Evolutionary conservation across 2,113 vertebrate genomes (phyloP).

Genomic region (Colaptes auratus): DNA sequence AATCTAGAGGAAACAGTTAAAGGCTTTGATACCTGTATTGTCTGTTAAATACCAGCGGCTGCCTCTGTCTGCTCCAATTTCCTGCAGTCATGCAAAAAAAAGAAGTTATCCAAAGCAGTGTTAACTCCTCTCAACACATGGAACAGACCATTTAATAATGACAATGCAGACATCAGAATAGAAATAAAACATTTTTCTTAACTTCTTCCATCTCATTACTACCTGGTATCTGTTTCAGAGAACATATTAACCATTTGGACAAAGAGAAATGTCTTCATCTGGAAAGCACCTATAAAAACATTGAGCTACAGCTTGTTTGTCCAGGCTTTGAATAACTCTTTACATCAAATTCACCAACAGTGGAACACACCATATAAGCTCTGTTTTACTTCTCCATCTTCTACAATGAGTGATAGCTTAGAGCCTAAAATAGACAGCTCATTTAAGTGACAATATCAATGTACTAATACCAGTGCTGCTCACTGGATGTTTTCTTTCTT

Average conservation of each 20-base stretch:
- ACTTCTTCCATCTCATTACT: not conserved
- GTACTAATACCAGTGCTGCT: not conserved
- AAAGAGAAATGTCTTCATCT: not conserved
- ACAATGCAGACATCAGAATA: not conserved
- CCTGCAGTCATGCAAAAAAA: not conserved
- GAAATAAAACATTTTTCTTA: not conserved
- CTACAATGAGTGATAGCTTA: not conserved
- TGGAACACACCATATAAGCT: rapidly evolving
- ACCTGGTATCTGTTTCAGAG: not conserved
- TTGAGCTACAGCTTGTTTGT: not conserved
- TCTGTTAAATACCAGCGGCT: not conserved
- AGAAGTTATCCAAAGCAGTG: not conserved
- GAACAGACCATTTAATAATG: not conserved
- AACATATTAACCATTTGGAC: not conserved
- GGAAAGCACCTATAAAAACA: not conserved
- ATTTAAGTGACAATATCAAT: not conserved
- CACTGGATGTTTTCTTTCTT: not conserved
- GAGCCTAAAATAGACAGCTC: not conserved
- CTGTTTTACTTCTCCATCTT: not conserved
- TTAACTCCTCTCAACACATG: not conserved
- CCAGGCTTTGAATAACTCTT: not conserved
- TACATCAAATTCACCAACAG: not conserved
- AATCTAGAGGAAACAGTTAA: not conserved
- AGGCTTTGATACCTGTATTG: not conserved
- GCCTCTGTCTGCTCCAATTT: not conserved